Conservation (phyloP, 2,797 vertebrate species). For the Pangasius macronema region DNA sequence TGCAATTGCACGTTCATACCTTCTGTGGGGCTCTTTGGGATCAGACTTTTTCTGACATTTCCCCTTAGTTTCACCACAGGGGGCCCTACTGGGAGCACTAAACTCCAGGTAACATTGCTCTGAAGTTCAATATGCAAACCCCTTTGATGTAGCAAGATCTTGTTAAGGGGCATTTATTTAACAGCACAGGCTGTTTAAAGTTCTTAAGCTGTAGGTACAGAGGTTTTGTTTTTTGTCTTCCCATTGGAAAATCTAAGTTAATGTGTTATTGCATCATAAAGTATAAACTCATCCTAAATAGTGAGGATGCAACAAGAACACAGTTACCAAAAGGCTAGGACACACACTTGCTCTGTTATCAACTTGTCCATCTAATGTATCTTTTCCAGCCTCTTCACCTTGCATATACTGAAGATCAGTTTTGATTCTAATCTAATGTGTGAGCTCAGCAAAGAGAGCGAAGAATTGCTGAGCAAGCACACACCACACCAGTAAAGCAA, state of each 20-base stretch:
- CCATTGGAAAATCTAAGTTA: background rate
- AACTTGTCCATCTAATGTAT: background rate
- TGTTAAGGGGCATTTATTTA: background rate
- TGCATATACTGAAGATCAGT: background rate
- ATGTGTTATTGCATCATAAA: background rate
- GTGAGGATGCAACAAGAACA: background rate
- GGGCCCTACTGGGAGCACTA: background rate
- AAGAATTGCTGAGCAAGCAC: background rate
- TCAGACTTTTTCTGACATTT: background rate
- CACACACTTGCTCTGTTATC: background rate
- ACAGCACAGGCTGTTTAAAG: background rate
- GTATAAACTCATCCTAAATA: background rate
- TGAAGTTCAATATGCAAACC: too few relatives aligned
- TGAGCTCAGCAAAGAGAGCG: background rate
- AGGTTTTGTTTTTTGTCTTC: background rate
- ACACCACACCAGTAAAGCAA: conserved; percentile 6
- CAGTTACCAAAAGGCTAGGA: background rate
- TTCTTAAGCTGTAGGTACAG: background rate
- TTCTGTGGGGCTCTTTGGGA: background rate
- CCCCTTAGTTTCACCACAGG: background rate
- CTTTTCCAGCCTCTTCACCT: background rate
- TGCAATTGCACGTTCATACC: background rate
- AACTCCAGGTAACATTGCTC: background rate
- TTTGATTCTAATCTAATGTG: conserved; percentile 3
- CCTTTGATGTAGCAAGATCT: background rate